Conservation (phyloP, 1,140 invertebrate species). For the Drosophila sp. region DNA sequence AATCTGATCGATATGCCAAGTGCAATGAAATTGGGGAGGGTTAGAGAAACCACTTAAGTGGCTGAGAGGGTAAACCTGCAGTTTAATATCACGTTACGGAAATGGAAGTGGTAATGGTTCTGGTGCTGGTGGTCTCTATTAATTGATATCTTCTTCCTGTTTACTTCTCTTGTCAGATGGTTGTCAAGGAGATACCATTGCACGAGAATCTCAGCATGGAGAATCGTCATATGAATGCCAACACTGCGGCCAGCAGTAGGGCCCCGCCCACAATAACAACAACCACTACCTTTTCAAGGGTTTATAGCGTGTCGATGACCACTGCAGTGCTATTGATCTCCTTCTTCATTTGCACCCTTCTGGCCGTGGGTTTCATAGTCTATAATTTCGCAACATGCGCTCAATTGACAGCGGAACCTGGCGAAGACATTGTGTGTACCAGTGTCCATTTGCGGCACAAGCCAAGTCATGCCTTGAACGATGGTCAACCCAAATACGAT, state of each 20-base stretch:
- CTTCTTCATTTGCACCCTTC: conserved; percentile 71
- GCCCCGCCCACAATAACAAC: conserved; percentile 24
- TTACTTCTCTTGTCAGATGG: conserved; percentile 40
- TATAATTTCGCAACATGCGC: conserved; percentile 88
- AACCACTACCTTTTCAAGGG: conserved; percentile 59
- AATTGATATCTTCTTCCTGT: conserved; percentile 41
- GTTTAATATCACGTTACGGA: conserved; percentile 62
- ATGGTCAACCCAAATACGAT: conserved; percentile 64
- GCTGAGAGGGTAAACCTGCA: conserved; percentile 61
- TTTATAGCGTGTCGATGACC: conserved; percentile 56
- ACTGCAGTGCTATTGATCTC: conserved; percentile 66
- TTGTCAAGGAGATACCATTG: conserved; percentile 69
- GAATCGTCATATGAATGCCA: conserved; percentile 37
- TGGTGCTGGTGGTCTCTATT: conserved; percentile 23
- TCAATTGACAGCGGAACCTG: conserved; percentile 74
- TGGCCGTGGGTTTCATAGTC: conserved; percentile 86
- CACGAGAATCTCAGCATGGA: conserved; percentile 75
- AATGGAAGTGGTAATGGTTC: conserved; percentile 41
- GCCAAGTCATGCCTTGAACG: conserved; percentile 51
- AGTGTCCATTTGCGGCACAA: conserved; percentile 82
- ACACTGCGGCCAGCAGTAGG: conserved; percentile 21
- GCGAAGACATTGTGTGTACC: conserved; percentile 75
- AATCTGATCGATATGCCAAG: conserved; percentile 39
- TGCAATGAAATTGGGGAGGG: conserved; percentile 24
- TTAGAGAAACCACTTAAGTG: conserved; percentile 71